phyloP scores from a whole-genome alignment of 1,140 invertebrate genomes.

The Teleopsis dalmanni region DNA sequence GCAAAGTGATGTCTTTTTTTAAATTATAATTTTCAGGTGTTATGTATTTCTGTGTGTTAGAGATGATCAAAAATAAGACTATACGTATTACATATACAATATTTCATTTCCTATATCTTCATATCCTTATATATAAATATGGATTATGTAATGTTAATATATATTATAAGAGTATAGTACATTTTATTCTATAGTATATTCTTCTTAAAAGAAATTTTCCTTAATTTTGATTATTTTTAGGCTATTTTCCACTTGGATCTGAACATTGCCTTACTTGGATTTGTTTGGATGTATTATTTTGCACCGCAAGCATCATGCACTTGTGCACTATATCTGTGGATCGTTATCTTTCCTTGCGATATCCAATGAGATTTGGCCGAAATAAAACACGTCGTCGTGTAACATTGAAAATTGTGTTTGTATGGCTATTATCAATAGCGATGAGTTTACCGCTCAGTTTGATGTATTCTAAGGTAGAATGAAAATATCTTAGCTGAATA shows the following conservation, averaged over 20 bases:
- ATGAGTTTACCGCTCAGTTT: slow-evolving; percentile 81
- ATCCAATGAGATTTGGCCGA: slow-evolving; percentile 82
- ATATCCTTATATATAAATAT: no score
- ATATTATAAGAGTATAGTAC: no score
- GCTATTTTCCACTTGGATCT: slow-evolving; percentile 72
- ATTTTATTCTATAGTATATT: no score
- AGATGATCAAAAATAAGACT: no score
- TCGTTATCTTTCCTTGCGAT: slow-evolving; percentile 74
- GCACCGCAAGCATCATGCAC: slow-evolving; percentile 93
- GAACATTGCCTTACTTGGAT: slow-evolving; percentile 82
- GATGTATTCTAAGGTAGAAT: slow-evolving; percentile 73
- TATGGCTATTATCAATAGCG: slow-evolving; percentile 81
- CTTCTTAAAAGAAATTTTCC: background rate
- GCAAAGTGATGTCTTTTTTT: no score
- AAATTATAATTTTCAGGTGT: no score
- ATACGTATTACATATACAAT: no score
- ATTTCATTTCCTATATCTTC: no score
- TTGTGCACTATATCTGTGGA: slow-evolving; percentile 93
- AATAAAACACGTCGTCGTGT: slow-evolving; percentile 81
- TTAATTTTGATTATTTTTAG: slow-evolving; percentile 50
- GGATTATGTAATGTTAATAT: no score
- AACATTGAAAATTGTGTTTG: slow-evolving; percentile 82
- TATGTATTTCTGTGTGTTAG: no score
- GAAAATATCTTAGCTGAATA: background rate
- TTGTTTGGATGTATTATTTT: slow-evolving; percentile 87